These are phyloP conservation scores for Palythoa grandis DNA, from an alignment of 92 coral and sea anemone genomes.

Conservation along the genomic window DNA sequence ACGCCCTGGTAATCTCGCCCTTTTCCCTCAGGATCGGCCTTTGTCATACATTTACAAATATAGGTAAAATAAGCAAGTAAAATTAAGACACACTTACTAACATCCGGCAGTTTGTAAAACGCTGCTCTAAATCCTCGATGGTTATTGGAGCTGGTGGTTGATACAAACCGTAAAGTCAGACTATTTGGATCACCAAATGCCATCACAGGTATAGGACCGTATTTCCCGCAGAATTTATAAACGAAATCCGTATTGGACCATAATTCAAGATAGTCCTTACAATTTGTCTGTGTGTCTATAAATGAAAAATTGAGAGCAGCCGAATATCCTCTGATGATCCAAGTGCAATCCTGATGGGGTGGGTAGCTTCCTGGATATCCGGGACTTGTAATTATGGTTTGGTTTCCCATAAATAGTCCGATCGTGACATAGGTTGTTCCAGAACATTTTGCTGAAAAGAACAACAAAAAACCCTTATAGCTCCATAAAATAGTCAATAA, in stretches of 20 bases:
- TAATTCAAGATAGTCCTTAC: neutral
- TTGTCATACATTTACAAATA: no score
- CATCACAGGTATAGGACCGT: no score
- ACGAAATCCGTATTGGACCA: neutral
- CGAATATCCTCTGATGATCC: neutral
- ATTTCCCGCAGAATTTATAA: neutral
- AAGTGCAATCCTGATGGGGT: neutral
- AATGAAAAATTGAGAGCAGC: neutral
- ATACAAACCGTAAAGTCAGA: neutral
- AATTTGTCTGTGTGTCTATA: neutral
- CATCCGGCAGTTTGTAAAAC: neutral
- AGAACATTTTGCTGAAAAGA: neutral
- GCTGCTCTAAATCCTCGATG: constrained; percentile 8
- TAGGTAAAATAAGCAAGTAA: no score
- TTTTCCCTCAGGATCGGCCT: no score
- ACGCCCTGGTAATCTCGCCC: no score
- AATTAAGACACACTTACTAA: no score
- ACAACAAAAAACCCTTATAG: neutral
- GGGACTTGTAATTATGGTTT: neutral
- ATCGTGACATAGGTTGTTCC: neutral
- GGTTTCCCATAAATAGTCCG: neutral
- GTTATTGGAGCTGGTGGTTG: neutral
- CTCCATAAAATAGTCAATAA: no score
- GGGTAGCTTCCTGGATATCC: constrained; percentile 12
- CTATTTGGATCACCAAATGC: no score